Evolutionary conservation across 1,140 invertebrate genomes (phyloP), one percentile per base, ranked within the genome.

Genomic region (Drosophila sp.): DNA sequence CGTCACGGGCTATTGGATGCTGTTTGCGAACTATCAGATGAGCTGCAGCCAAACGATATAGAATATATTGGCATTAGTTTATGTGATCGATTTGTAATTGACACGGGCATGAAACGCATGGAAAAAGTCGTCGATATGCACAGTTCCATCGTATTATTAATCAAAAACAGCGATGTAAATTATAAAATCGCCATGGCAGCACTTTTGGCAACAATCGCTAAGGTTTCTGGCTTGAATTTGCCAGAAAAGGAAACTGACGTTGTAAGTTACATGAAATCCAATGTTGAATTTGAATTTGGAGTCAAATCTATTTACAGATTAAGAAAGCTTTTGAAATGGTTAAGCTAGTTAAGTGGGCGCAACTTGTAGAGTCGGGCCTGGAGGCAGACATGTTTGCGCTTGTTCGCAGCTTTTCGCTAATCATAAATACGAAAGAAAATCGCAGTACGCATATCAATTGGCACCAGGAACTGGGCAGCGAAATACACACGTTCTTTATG

Each of bases 401-500:
- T 7, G 43, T 72, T 1, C 69, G 53, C 27, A 43, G 36, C 29
- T 66, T 72, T 9, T 9, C 36, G 0, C 2, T 66, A 27, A 72
- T 72, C 11, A 51, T 66, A 0, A 57, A 72, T 21, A 36, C 62
- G 4, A 4, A 27, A 7, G 5, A 27, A 2, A 65, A 66, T 58
- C 62, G 69, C 7, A 0, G 11, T 0, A 1, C 9, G 1, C 32
- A 54, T 48, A 1, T 13, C 16, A 4, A 51, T 21, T 65, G 69
- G 69, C 4, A 51, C 8, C 4, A 8, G 1, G 13, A 18, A 6
- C 0, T 66, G 4, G 62, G 46, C 18, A 29, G 8, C 7, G 29
- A 58, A 2, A 66, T 72, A 5, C 45, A 66, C 38, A 43, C 41
- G 3, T 66, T 36, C 7, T 72, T 72, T n/a, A 32, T 48, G 63